These are phyloP conservation scores for Holocentrus rufus DNA, from an alignment of 2,797 vertebrate genomes.

Conservation along the genomic window DNA sequence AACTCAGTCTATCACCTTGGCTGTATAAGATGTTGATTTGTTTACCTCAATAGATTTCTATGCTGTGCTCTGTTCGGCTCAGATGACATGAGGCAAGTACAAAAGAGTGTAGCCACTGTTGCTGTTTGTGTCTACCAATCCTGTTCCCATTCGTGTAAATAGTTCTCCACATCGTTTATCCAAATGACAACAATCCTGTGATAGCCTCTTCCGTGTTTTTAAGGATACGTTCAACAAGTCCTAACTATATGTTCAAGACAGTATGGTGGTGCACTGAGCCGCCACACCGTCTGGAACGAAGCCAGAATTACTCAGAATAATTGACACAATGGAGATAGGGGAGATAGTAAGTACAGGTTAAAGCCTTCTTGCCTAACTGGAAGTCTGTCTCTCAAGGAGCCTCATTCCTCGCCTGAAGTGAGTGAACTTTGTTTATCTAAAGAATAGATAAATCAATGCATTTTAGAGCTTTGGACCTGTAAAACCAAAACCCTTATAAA, in stretches of 20 bases:
- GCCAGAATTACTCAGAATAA: slow-evolving; percentile 7
- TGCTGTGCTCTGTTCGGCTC: slow-evolving; percentile 61
- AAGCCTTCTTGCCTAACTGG: slow-evolving; percentile 51
- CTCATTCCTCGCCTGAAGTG: slow-evolving; percentile 29
- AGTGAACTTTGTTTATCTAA: slow-evolving; percentile 22
- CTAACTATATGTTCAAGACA: not conserved
- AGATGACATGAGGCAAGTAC: slow-evolving; percentile 56
- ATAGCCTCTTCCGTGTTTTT: not conserved
- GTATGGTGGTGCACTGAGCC: not conserved
- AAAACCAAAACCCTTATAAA: slow-evolving; percentile 54
- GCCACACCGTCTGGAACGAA: not conserved
- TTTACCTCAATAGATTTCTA: slow-evolving; percentile 80
- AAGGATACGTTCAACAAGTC: slow-evolving; percentile 7
- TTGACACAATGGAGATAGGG: slow-evolving; percentile 16
- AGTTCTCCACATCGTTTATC: slow-evolving; percentile 26
- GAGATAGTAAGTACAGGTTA: slow-evolving; percentile 3
- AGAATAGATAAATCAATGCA: slow-evolving; percentile 11
- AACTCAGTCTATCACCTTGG: slow-evolving; percentile 24
- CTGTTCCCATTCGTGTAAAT: slow-evolving; percentile 51
- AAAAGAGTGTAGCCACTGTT: slow-evolving; percentile 52
- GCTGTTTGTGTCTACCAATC: slow-evolving; percentile 25
- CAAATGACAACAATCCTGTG: slow-evolving; percentile 9
- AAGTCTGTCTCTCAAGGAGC: slow-evolving; percentile 45
- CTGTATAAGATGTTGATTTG: slow-evolving; percentile 56
- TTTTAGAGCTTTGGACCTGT: slow-evolving; percentile 24